Evolutionary conservation across 2,797 vertebrate species (phyloP), one percentile per base, ranked within the genome.

Genomic region (Gallinago nigripennis): DNA sequence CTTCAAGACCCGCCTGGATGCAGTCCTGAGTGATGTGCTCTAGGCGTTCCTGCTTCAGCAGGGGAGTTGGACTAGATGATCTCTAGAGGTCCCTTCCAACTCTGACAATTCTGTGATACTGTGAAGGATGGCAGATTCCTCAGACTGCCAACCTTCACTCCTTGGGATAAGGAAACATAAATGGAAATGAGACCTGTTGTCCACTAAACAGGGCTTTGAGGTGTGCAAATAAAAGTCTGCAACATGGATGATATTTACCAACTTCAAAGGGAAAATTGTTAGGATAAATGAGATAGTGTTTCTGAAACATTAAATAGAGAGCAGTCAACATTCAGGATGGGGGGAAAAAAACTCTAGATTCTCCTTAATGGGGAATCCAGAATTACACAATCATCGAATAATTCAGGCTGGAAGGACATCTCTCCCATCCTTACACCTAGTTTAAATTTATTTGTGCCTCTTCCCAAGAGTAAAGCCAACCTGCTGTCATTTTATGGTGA

Each of bases 111-210:
- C 41, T 16, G 41, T 41, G 41, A 41, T 41, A 41, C 41, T 41
- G 41, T 16, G 41, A 41, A 41, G 8, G 43, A 33, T 16, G 12
- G 37, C 0, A 2, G 18, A 5, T 18, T 45, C 2, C 0, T 25
- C 28, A 20, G 33, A 6, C 61, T 58, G 51, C 35, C 17, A 8
- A 12, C 57, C 12, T 56, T 31, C 25, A 77, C 19, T 14, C 39
- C 28, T 25, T 0, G 2, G 57, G 51, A 25, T 45, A 46, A 80
- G 18, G 35, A 71, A 80, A 58, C 17, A 11, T 11, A 48, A 66
- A 30, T 8, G 8, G 33, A 57, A 87, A 10, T 2, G 25, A 50
- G 30, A 20, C 27, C 19, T 51, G 2, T 43, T 54, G 10, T 39
- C n/a, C 46, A 39, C 18, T 28, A 37, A 20, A 31, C 6, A 9